Percentiles rank a stretch among this genome's conserved stretches.
phyloP scores from a whole-genome alignment of 1,140 invertebrate genomes.

The Microplitis demolitor region DNA sequence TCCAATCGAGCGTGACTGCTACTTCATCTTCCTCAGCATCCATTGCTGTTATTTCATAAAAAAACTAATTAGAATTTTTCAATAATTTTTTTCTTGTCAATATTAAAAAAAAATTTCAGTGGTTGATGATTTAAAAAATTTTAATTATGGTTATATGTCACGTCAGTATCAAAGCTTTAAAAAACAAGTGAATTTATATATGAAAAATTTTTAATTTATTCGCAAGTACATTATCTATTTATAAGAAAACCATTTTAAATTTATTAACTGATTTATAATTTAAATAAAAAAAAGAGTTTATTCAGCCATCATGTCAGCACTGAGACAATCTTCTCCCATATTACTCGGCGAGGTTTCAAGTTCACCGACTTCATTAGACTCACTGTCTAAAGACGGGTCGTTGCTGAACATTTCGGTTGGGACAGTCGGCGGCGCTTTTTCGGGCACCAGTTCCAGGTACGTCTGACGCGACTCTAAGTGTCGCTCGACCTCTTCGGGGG shows the following conservation, averaged over 20 bases:
- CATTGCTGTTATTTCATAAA: not conserved
- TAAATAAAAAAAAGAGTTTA: conserved; percentile 31
- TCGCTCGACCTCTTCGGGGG: conserved; percentile 87
- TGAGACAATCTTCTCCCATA: conserved; percentile 71
- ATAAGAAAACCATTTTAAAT: conserved; percentile 5
- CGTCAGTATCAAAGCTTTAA: not conserved
- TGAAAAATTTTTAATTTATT: not conserved
- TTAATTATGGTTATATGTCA: not conserved
- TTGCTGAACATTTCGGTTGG: conserved; percentile 93
- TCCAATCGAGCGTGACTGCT: conserved; percentile 31
- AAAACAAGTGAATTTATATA: conserved; percentile 13
- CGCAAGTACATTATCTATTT: conserved; percentile 19
- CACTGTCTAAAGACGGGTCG: conserved; percentile 82
- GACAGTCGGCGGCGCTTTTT: conserved; percentile 84
- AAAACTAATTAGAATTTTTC: too few relatives aligned
- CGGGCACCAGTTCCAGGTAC: conserved; percentile 80
- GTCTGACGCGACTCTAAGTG: conserved; percentile 85
- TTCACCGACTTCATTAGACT: conserved; percentile 78
- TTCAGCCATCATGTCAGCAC: conserved; percentile 66
- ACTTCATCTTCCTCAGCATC: conserved; percentile 19
- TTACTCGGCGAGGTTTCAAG: conserved; percentile 78
- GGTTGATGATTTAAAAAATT: too few relatives aligned
- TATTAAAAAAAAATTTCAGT: too few relatives aligned
- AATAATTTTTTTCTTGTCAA: not conserved
- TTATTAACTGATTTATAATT: conserved; percentile 18